Percentiles rank a stretch among this genome's conserved stretches.
Evolutionary conservation across 2,888 invertebrate genomes (phyloP).

Genomic region (Aelia acuminata): DNA sequence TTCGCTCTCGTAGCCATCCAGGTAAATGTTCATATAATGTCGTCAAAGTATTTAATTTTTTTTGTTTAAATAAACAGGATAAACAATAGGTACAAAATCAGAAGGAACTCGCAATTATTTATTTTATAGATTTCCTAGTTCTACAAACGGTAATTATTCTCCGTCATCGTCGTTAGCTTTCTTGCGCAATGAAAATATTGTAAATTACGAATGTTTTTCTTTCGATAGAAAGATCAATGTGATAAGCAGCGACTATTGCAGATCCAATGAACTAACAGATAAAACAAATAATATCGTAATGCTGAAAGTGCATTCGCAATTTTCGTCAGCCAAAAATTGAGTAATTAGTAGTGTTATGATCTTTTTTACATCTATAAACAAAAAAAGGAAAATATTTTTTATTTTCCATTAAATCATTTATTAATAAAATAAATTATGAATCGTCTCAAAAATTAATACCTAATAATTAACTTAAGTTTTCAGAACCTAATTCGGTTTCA

Average conservation of each 20-base stretch:
- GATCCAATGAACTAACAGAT: neutral
- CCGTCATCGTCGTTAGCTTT: neutral
- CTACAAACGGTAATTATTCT: neutral
- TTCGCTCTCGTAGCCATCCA: conserved; percentile 26
- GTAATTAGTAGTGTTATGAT: neutral
- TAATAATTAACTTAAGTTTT: too few relatives aligned
- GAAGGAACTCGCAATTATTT: neutral
- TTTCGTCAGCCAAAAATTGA: neutral
- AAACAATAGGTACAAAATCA: neutral
- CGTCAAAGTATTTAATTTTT: too few relatives aligned
- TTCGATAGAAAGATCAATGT: neutral
- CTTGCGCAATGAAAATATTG: neutral
- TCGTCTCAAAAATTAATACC: too few relatives aligned
- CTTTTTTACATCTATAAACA: neutral
- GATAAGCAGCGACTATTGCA: neutral
- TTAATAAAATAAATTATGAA: too few relatives aligned
- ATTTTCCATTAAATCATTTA: too few relatives aligned
- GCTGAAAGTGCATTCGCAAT: conserved; percentile 16
- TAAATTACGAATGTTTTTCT: too few relatives aligned
- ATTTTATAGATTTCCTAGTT: neutral
- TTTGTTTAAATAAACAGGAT: neutral
- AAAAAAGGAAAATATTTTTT: neutral
- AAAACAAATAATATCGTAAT: neutral
- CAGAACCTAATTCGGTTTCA: too few relatives aligned
- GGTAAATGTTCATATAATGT: neutral